These are phyloP conservation scores for Leuciscus waleckii DNA, from an alignment of 2,797 vertebrate genomes.

Conservation along the genomic window DNA sequence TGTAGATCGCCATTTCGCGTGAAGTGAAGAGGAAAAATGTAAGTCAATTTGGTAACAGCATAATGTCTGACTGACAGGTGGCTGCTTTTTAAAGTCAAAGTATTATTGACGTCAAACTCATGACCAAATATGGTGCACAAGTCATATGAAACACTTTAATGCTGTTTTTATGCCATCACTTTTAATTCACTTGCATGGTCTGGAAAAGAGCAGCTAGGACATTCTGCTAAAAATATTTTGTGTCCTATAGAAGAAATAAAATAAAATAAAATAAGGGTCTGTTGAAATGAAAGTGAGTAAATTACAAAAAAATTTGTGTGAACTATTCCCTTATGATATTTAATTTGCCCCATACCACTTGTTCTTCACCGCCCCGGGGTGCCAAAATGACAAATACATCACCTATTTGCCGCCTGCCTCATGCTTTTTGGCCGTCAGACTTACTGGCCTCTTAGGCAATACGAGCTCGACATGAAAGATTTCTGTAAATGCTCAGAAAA, in stretches of 20 bases:
- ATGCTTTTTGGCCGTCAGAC: conserved; percentile 6
- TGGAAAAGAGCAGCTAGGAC: background rate
- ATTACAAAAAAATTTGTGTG: background rate
- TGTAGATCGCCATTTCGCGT: no score
- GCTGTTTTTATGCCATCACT: background rate
- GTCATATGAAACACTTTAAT: background rate
- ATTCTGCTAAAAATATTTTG: background rate
- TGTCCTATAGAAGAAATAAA: background rate
- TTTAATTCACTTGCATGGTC: background rate
- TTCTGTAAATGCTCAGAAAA: conserved; percentile 4
- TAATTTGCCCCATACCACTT: conserved; percentile 56
- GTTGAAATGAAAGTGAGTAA: background rate
- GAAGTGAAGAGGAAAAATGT: no score
- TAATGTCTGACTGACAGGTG: background rate
- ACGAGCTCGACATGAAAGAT: background rate
- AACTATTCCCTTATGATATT: conserved; percentile 11
- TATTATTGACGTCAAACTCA: background rate
- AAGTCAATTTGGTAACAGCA: background rate
- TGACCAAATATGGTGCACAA: background rate
- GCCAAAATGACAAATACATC: conserved; percentile 71
- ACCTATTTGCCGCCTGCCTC: conserved; percentile 10
- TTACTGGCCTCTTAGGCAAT: background rate
- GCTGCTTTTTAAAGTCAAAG: background rate
- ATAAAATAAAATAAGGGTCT: background rate
- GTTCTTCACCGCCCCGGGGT: conserved; percentile 52